Evolutionary conservation across 2,797 vertebrate species (phyloP).

Genomic region (Micropoecilia bifurca): DNA sequence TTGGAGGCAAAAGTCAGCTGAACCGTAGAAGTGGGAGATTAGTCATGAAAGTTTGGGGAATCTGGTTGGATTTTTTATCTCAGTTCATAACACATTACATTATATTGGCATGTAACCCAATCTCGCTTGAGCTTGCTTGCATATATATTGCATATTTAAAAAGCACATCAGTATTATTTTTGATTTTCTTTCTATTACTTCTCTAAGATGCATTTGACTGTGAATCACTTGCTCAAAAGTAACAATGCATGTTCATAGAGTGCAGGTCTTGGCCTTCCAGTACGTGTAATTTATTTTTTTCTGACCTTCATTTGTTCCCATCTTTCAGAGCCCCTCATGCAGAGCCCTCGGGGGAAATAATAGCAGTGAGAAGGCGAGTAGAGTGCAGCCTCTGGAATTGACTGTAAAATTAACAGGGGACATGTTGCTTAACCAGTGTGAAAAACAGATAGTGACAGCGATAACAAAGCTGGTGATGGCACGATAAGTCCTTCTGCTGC

Average conservation of each 20-base stretch:
- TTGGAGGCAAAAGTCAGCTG: constrained; percentile 69
- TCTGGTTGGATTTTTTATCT: constrained; percentile 30
- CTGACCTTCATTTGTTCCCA: constrained; percentile 72
- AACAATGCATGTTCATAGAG: constrained; percentile 36
- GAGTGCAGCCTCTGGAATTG: constrained; percentile 49
- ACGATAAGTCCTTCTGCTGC: constrained; percentile 24
- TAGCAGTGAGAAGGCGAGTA: constrained; percentile 33
- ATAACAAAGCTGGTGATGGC: constrained; percentile 64
- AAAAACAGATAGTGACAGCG: constrained; percentile 67
- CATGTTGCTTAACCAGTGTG: constrained; percentile 57
- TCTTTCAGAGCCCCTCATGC: constrained; percentile 46
- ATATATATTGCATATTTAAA: constrained; percentile 11
- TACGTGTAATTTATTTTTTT: constrained; percentile 48
- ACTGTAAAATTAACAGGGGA: constrained; percentile 62
- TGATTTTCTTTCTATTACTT: constrained; percentile 13
- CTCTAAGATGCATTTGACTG: constrained; percentile 4
- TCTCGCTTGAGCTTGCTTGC: too few species aligned
- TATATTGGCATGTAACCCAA: not conserved
- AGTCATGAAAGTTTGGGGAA: constrained; percentile 38
- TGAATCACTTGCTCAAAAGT: constrained; percentile 29
- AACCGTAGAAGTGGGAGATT: constrained; percentile 51
- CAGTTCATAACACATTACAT: constrained; percentile 10
- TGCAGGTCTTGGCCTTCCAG: constrained; percentile 32
- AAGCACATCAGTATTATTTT: not conserved
- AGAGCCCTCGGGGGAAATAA: constrained; percentile 62